Evolutionary conservation across 2,797 vertebrate species (phyloP), one percentile per base, ranked within the genome.

Genomic region (Acipenser oxyrinchus): DNA sequence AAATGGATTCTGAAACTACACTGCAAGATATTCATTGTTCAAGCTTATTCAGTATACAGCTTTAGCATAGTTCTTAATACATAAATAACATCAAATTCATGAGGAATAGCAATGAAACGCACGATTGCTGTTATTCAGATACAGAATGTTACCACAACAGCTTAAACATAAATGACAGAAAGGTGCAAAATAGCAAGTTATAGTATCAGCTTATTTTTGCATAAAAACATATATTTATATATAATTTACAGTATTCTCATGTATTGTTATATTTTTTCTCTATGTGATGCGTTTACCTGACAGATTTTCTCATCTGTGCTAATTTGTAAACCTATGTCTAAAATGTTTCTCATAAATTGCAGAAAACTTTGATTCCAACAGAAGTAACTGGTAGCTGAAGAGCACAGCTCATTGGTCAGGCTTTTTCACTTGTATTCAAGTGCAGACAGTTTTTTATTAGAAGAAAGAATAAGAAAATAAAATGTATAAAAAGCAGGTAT

Each of bases 71-170:
- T 86, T 85, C 83, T 81, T 82, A 84, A 86, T 84, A 81, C 23
- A 37, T 37, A 37, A 37, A 37, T 81, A 2, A 37, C 23, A 37
- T 37, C 23, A 37, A 37, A 37, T 37, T 37, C 23, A 37, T 4
- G 23, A 37, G 23, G 23, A 37, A 37, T 37, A 37, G 23, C 23
- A 37, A 37, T 37, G 23, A 37, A 37, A 37, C 2, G 78, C 23
- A 37, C 23, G 77, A 71, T 74, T 78, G 75, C 73, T 71, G 72
- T 86, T 84, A 86, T 89, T 90, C 88, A 89, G 87, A 89, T 89
- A 88, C 85, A 89, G 87, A 90, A 82, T 85, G 80, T 86, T 77
- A 77, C 83, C 78, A 79, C 77, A 77, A 83, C 78, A 78, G 82
- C 74, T 80, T 81, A 77, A 80, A 71, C 62, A 62, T 77, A 82